Base-by-base conservation (phyloP, 2,888 invertebrate genomes). In the Amphiduros pacificus region DNA sequence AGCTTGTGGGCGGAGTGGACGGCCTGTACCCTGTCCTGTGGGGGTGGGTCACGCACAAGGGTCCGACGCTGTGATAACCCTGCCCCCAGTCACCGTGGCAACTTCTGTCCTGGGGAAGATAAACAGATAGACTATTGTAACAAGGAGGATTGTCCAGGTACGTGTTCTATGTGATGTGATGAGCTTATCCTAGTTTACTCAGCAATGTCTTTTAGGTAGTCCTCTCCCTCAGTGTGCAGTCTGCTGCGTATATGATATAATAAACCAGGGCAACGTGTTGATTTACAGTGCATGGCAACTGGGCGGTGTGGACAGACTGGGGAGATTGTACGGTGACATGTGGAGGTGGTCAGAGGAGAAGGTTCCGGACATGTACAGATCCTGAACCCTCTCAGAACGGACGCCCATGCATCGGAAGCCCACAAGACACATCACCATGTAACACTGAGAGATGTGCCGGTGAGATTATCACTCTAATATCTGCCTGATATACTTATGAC, bases 251-350 rank as follows among this genome's bases (percentile, higher is more conserved):
- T n/a, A n/a, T n/a, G n/a, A n/a, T n/a, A n/a, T n/a, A n/a, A n/a
- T n/a, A n/a, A n/a, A n/a, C n/a, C n/a, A n/a, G n/a, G n/a, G n/a
- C n/a, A n/a, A n/a, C n/a, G n/a, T n/a, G n/a, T n/a, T 48, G 5
- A n/a, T 5, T 28, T 31, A 14, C 65, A 77, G 77, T 76, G 14
- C 74, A 77, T 65, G 77, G 77, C 20, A 76, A 73, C 60, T 80
- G 87, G 87, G 83, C 84, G 0, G 60, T 75, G 0, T 88, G 88
- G 88, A 84, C 85, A 1, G 70, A 69, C 0, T 88, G 87, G 88
- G 84, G 85, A 4, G 70, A 78, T 4, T 88, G 88, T 69, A 85
- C 86, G 4, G 76, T 82, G 2, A 71, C 83, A 1, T 87, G 87
- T 74, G 85, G 84, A 5, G 77, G 76, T 14, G 88, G 86, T 17